Conservation (phyloP, 2,113 vertebrate genomes). For the Gorsachius goisagi region DNA sequence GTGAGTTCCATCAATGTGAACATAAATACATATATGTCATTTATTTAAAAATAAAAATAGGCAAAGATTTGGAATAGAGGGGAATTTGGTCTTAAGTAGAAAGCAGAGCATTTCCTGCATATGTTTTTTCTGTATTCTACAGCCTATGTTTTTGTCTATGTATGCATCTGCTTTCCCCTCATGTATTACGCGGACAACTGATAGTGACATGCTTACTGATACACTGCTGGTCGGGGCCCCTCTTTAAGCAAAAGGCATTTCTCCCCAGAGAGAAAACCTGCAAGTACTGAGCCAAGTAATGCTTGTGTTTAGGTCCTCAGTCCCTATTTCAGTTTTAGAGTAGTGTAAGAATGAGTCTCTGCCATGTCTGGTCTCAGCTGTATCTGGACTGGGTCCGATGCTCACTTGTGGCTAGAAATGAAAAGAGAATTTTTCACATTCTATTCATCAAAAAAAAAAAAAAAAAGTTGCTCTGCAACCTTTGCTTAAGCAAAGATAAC, state of each 20-base stretch:
- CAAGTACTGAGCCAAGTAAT: background rate
- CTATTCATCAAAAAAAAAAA: background rate
- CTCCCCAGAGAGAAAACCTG: background rate
- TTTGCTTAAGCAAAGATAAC: background rate
- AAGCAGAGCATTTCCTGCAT: background rate
- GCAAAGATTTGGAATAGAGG: background rate
- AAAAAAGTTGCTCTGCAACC: background rate
- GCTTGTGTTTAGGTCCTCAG: background rate
- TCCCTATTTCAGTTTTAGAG: background rate
- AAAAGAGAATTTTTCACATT: background rate
- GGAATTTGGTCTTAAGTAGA: background rate
- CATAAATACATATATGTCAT: background rate
- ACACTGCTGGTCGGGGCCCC: background rate
- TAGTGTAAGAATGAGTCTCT: background rate
- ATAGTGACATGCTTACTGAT: background rate
- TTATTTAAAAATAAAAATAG: background rate
- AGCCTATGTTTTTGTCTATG: background rate
- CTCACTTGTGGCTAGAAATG: background rate
- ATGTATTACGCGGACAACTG: background rate
- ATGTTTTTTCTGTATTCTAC: background rate
- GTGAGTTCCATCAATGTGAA: background rate
- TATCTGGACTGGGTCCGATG: background rate
- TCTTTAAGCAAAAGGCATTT: background rate
- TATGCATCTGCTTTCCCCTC: background rate
- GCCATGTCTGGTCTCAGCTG: background rate